Conservation (phyloP, 1,140 invertebrate species). For the Temnothorax nylanderi region DNA sequence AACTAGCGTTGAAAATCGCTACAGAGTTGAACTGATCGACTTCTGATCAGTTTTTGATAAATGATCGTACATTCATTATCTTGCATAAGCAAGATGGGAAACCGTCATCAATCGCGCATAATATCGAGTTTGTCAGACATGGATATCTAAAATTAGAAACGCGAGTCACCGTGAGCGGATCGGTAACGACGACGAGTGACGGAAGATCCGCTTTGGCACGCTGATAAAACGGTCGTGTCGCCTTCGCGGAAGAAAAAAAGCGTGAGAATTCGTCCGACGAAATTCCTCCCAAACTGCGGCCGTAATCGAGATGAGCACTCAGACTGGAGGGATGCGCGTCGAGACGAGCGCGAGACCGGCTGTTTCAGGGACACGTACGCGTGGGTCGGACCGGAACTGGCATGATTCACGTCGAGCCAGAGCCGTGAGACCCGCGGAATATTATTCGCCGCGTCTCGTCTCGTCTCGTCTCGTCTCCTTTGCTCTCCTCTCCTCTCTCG, state of each 20-base stretch:
- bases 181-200: background rate
- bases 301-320: constrained; percentile 68
- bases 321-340: constrained; percentile 53
- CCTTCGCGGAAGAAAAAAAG: constrained; percentile 39
- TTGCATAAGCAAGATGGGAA: background rate
- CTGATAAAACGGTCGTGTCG: constrained; percentile 19
- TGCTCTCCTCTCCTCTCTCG: background rate
- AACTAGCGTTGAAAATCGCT: background rate
- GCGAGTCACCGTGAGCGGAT: background rate
- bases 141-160: constrained; percentile 28
- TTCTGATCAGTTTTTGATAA: background rate
- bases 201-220: background rate
- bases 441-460: constrained; percentile 60
- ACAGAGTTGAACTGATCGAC: background rate
- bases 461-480: constrained; percentile 1
- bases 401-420: constrained; percentile 82
- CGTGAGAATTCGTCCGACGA: constrained; percentile 40
- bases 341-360: constrained; percentile 72
- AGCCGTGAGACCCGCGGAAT: constrained; percentile 78
- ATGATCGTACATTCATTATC: background rate
- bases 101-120: background rate
- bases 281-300: constrained; percentile 40
- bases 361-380: constrained; percentile 78
- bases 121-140: background rate
- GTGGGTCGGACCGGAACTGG: constrained; percentile 84